A percentile compares a stretch with the other conserved stretches of the same genome.
phyloP scores from a whole-genome alignment of 1,140 invertebrate species.

The Trichoplusia ni region DNA sequence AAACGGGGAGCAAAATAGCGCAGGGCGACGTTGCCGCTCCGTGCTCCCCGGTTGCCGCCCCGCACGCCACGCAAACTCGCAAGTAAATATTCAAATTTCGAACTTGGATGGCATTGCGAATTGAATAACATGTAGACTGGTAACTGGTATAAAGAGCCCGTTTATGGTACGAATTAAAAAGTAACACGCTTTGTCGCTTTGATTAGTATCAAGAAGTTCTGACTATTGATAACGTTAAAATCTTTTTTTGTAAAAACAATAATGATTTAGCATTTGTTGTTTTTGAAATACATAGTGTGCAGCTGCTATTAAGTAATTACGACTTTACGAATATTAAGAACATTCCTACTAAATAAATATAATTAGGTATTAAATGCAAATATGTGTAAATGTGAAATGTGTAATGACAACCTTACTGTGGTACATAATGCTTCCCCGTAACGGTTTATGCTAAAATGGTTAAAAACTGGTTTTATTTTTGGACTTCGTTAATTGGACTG shows the following conservation, averaged over 20 bases:
- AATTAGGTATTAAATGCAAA: constrained; percentile 32
- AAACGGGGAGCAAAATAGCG: constrained; percentile 39
- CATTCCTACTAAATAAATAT: too few species aligned
- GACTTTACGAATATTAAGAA: not conserved
- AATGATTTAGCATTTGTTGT: too few species aligned
- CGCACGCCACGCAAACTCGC: constrained; percentile 16
- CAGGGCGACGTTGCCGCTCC: constrained; percentile 48
- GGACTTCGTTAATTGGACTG: constrained; percentile 25
- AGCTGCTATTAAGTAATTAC: too few species aligned
- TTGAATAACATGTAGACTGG: constrained; percentile 41
- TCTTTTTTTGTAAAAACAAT: too few species aligned
- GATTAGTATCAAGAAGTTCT: too few species aligned
- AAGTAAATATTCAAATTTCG: constrained; percentile 52
- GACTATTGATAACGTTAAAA: too few species aligned
- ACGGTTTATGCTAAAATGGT: constrained; percentile 37
- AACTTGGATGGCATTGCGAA: constrained; percentile 52
- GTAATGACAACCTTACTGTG: too few species aligned
- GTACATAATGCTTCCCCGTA: constrained; percentile 10
- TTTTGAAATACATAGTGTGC: too few species aligned
- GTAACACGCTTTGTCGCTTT: too few species aligned
- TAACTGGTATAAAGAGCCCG: too few species aligned
- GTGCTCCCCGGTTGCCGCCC: constrained; percentile 43
- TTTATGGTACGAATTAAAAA: too few species aligned
- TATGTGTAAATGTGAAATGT: too few species aligned
- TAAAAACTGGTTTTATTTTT: constrained; percentile 39